phyloP scores from a whole-genome alignment of 2,888 invertebrate genomes.

The Drosophila differens region DNA sequence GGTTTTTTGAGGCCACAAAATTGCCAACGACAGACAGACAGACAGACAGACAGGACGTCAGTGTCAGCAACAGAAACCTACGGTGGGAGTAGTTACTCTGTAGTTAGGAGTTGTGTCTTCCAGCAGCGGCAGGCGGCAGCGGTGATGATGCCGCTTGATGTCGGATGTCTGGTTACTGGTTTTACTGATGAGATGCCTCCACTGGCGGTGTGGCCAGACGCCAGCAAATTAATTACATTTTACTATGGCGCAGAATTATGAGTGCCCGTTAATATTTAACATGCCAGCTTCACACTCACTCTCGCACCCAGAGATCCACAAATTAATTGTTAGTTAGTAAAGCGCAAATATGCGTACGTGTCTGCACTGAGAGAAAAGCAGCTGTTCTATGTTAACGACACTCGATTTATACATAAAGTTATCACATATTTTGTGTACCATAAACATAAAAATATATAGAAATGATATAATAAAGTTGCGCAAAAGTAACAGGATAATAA shows the following conservation, averaged over 20 bases:
- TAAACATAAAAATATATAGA: not conserved
- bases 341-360: constrained; percentile 23
- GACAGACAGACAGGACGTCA: constrained; percentile 9
- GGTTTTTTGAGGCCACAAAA: constrained; percentile 28
- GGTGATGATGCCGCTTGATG: constrained; percentile 13
- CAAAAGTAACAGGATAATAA: not conserved
- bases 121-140: constrained; percentile 15
- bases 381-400: not conserved
- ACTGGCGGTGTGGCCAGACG: constrained; percentile 42
- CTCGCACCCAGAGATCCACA: constrained; percentile 10
- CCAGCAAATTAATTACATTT: constrained; percentile 79
- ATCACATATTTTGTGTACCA: not conserved
- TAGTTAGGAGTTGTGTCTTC: constrained; percentile 23
- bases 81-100: constrained; percentile 9
- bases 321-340: constrained; percentile 68
- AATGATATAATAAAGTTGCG: not conserved
- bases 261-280: constrained; percentile 64
- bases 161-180: constrained; percentile 18
- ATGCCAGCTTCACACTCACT: constrained; percentile 62
- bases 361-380: not conserved
- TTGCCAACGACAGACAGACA: constrained; percentile 13
- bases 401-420: not conserved
- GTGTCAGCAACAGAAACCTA: constrained; percentile 7
- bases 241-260: constrained; percentile 60
- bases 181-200: constrained; percentile 14